These are phyloP conservation scores for Ameiurus melas DNA, from an alignment of 2,113 vertebrate species.

Conservation along the genomic window DNA sequence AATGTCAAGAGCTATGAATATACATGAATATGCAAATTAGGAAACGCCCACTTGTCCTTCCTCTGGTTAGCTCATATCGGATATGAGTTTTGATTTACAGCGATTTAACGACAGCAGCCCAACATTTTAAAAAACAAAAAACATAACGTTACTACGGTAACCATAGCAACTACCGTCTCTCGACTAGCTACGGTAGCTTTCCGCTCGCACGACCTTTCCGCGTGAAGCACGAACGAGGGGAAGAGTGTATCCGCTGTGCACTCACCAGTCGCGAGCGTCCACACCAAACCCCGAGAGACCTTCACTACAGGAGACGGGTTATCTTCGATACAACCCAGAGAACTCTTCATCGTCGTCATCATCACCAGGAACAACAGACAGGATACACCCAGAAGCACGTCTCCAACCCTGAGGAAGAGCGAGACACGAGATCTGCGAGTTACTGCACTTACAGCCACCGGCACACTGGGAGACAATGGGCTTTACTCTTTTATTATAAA, in stretches of 20 bases:
- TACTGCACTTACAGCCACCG: background rate
- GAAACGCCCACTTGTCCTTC: background rate
- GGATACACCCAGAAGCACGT: constrained; percentile 79
- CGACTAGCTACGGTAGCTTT: background rate
- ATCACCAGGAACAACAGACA: constrained; percentile 76
- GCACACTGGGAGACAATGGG: background rate
- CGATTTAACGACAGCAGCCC: background rate
- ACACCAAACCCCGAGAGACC: constrained; percentile 74
- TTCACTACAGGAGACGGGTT: constrained; percentile 48
- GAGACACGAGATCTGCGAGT: background rate
- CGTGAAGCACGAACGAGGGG: background rate
- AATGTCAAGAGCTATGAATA: background rate
- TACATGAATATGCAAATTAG: background rate
- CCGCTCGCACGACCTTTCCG: background rate
- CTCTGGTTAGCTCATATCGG: background rate
- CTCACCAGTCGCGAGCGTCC: constrained; percentile 82
- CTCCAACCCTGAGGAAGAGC: constrained; percentile 71
- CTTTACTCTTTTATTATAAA: background rate
- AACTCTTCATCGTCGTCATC: constrained; percentile 78
- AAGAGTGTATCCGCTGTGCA: background rate
- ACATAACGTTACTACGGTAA: background rate
- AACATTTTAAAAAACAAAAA: background rate
- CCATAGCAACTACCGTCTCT: background rate
- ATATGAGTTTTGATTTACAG: background rate
- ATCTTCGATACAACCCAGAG: constrained; percentile 44